A percentile compares a stretch with the other conserved stretches of the same genome.
Evolutionary conservation across 1,140 invertebrate genomes (phyloP).

Genomic region (Tetramorium alpestre): DNA sequence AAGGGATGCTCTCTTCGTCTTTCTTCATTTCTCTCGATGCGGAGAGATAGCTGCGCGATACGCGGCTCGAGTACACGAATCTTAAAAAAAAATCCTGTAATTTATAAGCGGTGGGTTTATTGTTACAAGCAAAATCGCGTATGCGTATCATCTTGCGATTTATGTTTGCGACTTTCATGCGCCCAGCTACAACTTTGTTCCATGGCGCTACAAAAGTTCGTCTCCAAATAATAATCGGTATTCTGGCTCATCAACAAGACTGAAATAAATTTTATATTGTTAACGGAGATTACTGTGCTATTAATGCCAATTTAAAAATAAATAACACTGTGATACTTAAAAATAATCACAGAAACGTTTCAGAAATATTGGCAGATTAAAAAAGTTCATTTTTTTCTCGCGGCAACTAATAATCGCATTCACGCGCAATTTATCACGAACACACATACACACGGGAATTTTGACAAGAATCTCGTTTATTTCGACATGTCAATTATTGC

Average conservation of each 20-base stretch:
- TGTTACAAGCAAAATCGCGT: conserved; percentile 31
- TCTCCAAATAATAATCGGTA: not conserved
- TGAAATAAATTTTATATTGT: not conserved
- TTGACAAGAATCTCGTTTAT: conserved; percentile 31
- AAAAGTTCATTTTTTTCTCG: not conserved
- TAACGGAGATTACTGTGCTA: not conserved
- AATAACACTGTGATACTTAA: too few relatives aligned
- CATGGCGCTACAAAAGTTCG: not conserved
- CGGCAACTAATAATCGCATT: not conserved
- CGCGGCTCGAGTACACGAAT: conserved; percentile 1
- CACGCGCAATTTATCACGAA: not conserved
- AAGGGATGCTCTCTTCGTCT: not conserved
- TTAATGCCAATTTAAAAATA: not conserved
- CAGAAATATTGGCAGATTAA: not conserved
- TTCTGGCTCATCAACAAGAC: not conserved
- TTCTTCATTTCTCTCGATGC: not conserved
- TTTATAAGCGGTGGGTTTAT: conserved; percentile 47
- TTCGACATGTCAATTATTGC: conserved; percentile 51
- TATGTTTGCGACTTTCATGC: conserved; percentile 2
- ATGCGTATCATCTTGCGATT: conserved; percentile 17
- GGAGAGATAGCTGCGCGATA: conserved; percentile 29
- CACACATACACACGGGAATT: not conserved
- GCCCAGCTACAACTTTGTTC: not conserved
- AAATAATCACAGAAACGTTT: not conserved
- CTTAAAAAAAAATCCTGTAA: conserved; percentile 5